A percentile compares a stretch with the other conserved stretches of the same genome.
phyloP scores from a whole-genome alignment of 2,888 invertebrate species.

The Anagyrus pseudococci region DNA sequence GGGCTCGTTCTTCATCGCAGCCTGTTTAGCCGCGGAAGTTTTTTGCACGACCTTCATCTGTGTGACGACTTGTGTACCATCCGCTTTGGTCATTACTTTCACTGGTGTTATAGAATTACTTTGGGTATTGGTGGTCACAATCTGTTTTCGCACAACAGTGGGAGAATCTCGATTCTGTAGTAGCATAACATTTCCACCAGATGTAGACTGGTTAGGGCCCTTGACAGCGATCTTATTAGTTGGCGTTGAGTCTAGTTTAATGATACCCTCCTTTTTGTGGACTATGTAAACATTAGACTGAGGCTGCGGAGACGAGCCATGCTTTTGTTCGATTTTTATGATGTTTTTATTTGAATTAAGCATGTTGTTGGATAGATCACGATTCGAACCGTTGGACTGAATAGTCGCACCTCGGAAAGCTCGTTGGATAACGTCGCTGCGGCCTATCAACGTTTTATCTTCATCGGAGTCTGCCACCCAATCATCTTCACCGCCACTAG shows the following conservation, averaged over 20 bases:
- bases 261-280: conserved; percentile 78
- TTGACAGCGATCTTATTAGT: conserved; percentile 63
- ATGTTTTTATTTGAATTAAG: conserved; percentile 72
- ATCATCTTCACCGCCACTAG: conserved; percentile 63
- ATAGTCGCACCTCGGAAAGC: conserved; percentile 58
- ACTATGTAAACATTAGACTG: conserved; percentile 76
- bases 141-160: conserved; percentile 57
- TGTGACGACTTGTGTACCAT: conserved; percentile 58
- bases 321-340: conserved; percentile 77
- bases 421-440: conserved; percentile 58
- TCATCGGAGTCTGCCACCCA: conserved; percentile 62
- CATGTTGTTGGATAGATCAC: conserved; percentile 46
- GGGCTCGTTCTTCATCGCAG: conserved; percentile 53
- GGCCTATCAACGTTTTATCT: conserved; percentile 55
- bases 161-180: conserved; percentile 55
- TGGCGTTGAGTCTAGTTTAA: conserved; percentile 73
- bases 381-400: conserved; percentile 52
- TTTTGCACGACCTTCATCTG: conserved; percentile 60
- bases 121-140: conserved; percentile 46
- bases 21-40: conserved; percentile 42
- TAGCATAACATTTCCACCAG: too few species aligned
- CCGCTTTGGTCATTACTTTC: conserved; percentile 58
- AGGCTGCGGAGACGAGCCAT: conserved; percentile 66
- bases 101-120: conserved; percentile 55
- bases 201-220: conserved; percentile 47